Base-by-base conservation (phyloP, 1,140 invertebrate genomes). In the Drosophila chauvacae region DNA sequence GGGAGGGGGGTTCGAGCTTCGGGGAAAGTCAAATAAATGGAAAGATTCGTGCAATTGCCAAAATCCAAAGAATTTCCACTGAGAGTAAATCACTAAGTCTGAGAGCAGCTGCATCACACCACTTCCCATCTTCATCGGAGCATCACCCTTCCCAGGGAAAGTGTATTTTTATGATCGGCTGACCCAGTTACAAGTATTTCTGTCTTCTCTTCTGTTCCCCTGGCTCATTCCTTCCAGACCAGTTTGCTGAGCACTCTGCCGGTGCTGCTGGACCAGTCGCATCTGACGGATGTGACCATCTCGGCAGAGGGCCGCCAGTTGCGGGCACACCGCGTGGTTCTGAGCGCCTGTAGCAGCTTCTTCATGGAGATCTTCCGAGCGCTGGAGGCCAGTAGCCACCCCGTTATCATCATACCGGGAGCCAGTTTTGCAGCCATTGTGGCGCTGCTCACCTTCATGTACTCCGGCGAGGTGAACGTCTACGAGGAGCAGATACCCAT, bases 311-410 rank as follows among this genome's bases (percentile, higher is more conserved):
- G 96, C 13, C 94, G 95, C 59, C 94, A 95, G 30, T 93, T 98
- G 56, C 95, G 96, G 81, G 97, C 97, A 20, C 97, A 98, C 92
- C 95, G 95, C 86, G 95, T 98, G 41, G 96, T 98, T 53, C 94
- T 98, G 39, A 97, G 97, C 18, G 97, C 97, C 59, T 98, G 97
- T 93, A 98, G 97, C 93, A 96, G 96, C 75, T 98, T 98, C 93
- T 98, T 98, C 93, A 96, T 97, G 92, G 96, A 97, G 82, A 93
- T 98, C 61, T 97, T 98, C 66, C 92, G 96, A 94, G 95, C 96
- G 58, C 92, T 96, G 72, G 95, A 95, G 72, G 93, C 94, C 3
- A 94, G 95, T 37, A 95, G 96, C 91, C 96, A 97, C 94, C 96
- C 96, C 14, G 95, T 98, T 28, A 96, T 98, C 39, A 95, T 98